Base-by-base conservation (phyloP, 1,140 invertebrate genomes). In the Drosophila pachea region DNA sequence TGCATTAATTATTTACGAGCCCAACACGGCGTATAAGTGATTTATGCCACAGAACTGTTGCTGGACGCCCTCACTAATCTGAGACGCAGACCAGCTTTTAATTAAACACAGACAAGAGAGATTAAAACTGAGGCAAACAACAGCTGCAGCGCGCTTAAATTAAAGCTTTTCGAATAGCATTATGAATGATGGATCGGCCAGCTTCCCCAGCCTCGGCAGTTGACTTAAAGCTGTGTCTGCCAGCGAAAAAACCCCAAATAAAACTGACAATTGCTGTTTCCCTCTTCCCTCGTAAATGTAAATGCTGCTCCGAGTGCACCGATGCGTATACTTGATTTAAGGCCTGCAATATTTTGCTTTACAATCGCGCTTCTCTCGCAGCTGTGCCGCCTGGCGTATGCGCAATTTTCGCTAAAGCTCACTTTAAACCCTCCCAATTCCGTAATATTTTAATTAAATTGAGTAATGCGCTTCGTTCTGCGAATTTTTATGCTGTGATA, bases 1-100 rank as follows among this genome's bases (percentile, higher is more conserved):
- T 74, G 67, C 67, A 86, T 86, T 86, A 86, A 86, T 86, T 86
- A 86, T 86, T 86, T 86, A 86, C 86, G 74, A 86, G 71, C 61
- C 62, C 71, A 72, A 71, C 76, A 77, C 62, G 74, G 76, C 76
- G 70, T 74, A 67, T 72, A 86, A 86, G 81, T 74, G 81, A 86
- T 81, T 77, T 72, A 54, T 35, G 45, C 53, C 64, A 73, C 74
- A 11, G 74, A 76, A 71, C 64, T 68, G 67, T 67, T 33, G 35
- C 40, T 29, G 11, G 9, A 36, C 47, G 47, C 22, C 22, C 22
- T 3, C 22, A 3, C 63, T 76, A 68, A 73, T 76, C 78, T 84
- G 64, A 22, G 22, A 3, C 22, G 22, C 22, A 22, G 7, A 54
- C 61, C 54, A 74, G 73, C 74, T 71, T 84, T 75, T 78, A 78